phyloP scores from a whole-genome alignment of 2,797 vertebrate species.

The Arrhamphus sclerolepis region DNA sequence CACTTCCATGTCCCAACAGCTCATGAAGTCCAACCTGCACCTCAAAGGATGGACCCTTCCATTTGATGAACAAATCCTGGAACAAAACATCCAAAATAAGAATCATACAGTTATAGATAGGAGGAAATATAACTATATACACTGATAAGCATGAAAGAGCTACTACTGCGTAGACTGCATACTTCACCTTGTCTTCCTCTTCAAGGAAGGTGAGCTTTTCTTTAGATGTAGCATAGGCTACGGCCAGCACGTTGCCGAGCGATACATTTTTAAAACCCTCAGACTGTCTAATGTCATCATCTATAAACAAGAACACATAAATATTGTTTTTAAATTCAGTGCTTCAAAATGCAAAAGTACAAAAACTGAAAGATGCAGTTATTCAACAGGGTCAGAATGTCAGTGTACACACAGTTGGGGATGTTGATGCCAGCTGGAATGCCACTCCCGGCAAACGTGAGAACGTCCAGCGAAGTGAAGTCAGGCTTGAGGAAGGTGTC shows the following conservation, averaged over 20 bases:
- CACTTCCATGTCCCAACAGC: slow-evolving; percentile 91
- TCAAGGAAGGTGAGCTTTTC: slow-evolving; percentile 91
- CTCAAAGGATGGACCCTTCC: slow-evolving; percentile 90
- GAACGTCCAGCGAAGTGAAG: slow-evolving; percentile 93
- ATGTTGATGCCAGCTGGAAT: slow-evolving; percentile 95
- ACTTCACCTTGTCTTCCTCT: slow-evolving; percentile 87
- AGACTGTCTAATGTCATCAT: slow-evolving; percentile 91
- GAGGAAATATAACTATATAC: not conserved
- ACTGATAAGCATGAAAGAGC: too few relatives aligned
- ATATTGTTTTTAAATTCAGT: not conserved
- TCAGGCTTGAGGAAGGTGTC: slow-evolving; percentile 91
- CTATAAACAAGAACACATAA: slow-evolving; percentile 62
- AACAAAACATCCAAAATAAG: not conserved
- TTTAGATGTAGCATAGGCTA: slow-evolving; percentile 86
- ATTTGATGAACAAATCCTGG: slow-evolving; percentile 89
- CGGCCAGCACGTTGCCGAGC: slow-evolving; percentile 89
- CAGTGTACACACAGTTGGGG: slow-evolving; percentile 86
- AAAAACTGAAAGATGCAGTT: not conserved
- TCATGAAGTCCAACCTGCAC: slow-evolving; percentile 94
- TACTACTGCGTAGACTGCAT: not conserved
- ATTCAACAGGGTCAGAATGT: not conserved
- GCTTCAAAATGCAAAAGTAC: not conserved
- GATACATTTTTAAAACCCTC: slow-evolving; percentile 95
- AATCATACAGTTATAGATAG: not conserved
- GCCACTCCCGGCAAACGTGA: slow-evolving; percentile 91